Evolutionary conservation across 2,113 vertebrate species (phyloP).

Genomic region (Chlamydotis undulata): DNA sequence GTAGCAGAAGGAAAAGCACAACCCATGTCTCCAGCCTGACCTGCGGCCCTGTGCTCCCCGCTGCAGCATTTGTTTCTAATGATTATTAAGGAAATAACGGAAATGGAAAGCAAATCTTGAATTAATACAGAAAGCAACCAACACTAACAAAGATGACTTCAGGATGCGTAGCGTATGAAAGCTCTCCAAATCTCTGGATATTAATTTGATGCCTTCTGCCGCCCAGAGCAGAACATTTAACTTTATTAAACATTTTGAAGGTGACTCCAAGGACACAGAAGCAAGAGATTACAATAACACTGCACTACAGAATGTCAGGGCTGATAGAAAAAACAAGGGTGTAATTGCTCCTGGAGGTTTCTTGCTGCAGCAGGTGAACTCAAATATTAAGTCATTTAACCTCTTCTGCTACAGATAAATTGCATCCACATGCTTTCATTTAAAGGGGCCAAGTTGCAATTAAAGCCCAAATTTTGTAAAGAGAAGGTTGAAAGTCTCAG

Average conservation of each 20-base stretch:
- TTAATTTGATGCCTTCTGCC: neutral
- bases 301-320: neutral
- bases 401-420: slow-evolving; percentile 35
- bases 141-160: neutral
- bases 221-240: slow-evolving; percentile 10
- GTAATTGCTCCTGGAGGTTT: slow-evolving; percentile 50
- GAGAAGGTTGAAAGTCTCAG: neutral
- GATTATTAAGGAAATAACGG: neutral
- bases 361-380: slow-evolving; percentile 53
- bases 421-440: slow-evolving; percentile 49
- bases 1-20: slow-evolving; percentile 11
- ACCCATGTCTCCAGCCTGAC: neutral
- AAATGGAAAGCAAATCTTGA: slow-evolving; percentile 3
- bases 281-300: neutral
- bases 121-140: slow-evolving; percentile 19
- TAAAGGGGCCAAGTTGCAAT: neutral
- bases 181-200: slow-evolving; percentile 7
- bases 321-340: slow-evolving; percentile 29
- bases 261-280: slow-evolving; percentile 50
- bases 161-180: neutral
- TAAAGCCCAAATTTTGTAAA: neutral
- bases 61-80: neutral
- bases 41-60: neutral
- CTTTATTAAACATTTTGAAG: slow-evolving; percentile 31
- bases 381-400: slow-evolving; percentile 53